Evolutionary conservation across 2,888 invertebrate species (phyloP).

Genomic region (Dryococelus australis): DNA sequence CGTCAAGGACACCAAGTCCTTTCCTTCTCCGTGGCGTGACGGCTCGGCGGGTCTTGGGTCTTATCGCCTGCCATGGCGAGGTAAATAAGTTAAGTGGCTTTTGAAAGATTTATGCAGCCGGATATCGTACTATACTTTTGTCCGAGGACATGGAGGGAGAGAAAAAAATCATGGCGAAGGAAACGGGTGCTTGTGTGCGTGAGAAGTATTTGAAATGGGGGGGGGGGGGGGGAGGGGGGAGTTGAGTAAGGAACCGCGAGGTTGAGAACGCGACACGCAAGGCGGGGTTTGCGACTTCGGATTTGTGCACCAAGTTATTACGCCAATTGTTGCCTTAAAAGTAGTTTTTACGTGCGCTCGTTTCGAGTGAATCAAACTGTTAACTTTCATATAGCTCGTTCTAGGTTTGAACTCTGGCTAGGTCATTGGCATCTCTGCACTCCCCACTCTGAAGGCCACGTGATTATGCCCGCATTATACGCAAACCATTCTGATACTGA

Average conservation of each 20-base stretch:
- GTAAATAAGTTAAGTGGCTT: not conserved
- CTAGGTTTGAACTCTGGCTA: too few relatives aligned
- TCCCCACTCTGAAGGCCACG: too few relatives aligned
- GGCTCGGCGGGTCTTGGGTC: not conserved
- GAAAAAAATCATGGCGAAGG: not conserved
- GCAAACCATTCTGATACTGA: too few relatives aligned
- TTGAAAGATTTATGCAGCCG: conserved; percentile 10
- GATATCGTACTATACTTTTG: not conserved
- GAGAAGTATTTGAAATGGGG: not conserved
- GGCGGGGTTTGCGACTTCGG: not conserved
- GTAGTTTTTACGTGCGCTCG: not conserved
- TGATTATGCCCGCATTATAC: too few relatives aligned
- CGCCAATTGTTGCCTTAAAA: not conserved
- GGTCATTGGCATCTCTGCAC: too few relatives aligned
- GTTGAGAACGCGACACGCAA: not conserved
- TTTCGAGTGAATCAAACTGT: not conserved
- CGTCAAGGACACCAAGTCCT: not conserved
- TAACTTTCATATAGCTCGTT: too few relatives aligned
- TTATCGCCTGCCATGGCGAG: not conserved
- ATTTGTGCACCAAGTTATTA: not conserved
- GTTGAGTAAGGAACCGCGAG: not conserved
- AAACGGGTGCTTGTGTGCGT: not conserved
- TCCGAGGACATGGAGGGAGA: not conserved
- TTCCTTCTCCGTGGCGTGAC: not conserved
- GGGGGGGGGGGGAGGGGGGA: too few relatives aligned